These are phyloP conservation scores for Tolypeutes matacus DNA, from an alignment of 2,797 vertebrate species.

Conservation along the genomic window DNA sequence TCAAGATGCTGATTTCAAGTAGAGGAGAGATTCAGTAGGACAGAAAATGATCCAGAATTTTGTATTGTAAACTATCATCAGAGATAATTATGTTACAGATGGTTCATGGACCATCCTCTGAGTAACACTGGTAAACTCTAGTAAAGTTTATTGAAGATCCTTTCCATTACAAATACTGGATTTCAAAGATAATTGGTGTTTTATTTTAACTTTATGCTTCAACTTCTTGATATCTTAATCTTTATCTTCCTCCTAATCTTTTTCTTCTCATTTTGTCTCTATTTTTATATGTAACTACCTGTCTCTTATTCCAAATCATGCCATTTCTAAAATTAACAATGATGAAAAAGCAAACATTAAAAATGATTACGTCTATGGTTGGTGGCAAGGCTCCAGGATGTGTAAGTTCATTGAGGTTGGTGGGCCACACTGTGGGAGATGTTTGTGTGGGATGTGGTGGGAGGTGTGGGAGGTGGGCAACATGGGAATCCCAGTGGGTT, in stretches of 20 bases:
- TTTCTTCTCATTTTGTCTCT: neutral
- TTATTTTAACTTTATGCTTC: neutral
- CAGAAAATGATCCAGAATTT: neutral
- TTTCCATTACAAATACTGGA: neutral
- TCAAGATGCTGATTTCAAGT: neutral
- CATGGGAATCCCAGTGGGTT: too few species aligned
- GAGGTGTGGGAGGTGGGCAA: too few species aligned
- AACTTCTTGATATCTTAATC: neutral
- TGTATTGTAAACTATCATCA: neutral
- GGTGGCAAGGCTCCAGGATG: too few species aligned
- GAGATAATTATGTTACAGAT: neutral
- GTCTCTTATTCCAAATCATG: neutral
- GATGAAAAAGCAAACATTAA: neutral
- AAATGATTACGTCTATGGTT: neutral
- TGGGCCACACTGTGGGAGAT: too few species aligned
- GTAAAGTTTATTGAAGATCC: neutral
- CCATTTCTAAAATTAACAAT: conserved; percentile 3
- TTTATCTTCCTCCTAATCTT: neutral
- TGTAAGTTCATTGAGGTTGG: too few species aligned
- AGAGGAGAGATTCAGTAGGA: neutral
- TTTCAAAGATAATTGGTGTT: neutral
- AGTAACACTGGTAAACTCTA: neutral
- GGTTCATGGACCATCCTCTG: neutral
- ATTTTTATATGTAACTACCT: neutral
- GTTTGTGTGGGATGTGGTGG: too few species aligned